Evolutionary conservation across 2,113 vertebrate genomes (phyloP).

Genomic region (Grallaria varia): DNA sequence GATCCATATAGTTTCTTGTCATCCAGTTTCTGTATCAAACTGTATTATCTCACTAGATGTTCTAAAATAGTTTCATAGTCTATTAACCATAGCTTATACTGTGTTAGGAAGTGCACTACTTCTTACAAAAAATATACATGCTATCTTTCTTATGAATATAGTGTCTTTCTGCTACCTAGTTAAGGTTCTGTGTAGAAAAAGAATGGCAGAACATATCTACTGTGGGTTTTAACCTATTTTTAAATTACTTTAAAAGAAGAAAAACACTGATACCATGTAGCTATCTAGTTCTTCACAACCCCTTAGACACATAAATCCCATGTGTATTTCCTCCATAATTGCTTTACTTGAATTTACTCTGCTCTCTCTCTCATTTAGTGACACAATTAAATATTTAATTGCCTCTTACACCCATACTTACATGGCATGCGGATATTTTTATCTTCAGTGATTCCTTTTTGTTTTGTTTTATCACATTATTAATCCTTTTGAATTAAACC

Average conservation of each 20-base stretch:
- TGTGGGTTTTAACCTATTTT: background rate
- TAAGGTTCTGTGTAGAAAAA: background rate
- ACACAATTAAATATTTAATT: background rate
- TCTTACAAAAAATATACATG: background rate
- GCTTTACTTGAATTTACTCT: background rate
- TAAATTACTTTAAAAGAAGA: background rate
- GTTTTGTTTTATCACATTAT: background rate
- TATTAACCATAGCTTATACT: background rate
- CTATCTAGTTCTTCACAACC: background rate
- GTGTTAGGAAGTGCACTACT: background rate
- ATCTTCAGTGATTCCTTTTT: background rate
- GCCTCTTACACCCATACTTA: background rate
- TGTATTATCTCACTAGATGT: background rate
- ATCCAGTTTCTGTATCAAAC: background rate
- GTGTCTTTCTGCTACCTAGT: background rate
- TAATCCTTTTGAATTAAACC: background rate
- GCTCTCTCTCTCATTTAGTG: background rate
- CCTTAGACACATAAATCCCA: background rate
- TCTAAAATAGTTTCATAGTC: conserved; percentile 1
- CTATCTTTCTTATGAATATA: background rate
- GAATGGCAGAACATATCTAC: background rate
- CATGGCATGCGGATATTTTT: background rate
- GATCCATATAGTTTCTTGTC: background rate
- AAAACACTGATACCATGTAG: background rate
- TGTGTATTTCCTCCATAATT: background rate